A percentile compares a stretch with the other conserved stretches of the same genome.
These are phyloP conservation scores for Nilaparvata lugens DNA, from an alignment of 1,140 invertebrate species.

Conservation along the genomic window DNA sequence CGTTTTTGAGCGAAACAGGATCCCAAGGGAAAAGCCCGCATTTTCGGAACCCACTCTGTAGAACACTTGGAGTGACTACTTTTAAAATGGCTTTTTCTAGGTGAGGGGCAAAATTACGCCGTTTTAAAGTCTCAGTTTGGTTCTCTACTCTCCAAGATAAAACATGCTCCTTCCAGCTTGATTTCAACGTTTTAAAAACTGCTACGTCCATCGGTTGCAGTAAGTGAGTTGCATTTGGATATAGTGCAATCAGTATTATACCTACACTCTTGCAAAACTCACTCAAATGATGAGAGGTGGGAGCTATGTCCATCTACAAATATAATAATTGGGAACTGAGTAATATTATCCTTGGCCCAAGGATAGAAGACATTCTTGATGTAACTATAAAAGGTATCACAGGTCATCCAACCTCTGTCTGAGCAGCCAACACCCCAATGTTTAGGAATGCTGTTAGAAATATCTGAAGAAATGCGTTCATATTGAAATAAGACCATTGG, in stretches of 20 bases:
- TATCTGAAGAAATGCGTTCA: constrained; percentile 27
- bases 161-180: constrained; percentile 31
- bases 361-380: constrained; percentile 21
- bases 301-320: constrained; percentile 37
- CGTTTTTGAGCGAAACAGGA: not conserved
- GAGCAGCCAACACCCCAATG: constrained; percentile 33
- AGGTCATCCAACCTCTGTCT: constrained; percentile 26
- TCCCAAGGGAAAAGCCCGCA: constrained; percentile 1
- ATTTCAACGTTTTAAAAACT: constrained; percentile 33
- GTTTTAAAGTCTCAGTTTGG: constrained; percentile 22
- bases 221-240: constrained; percentile 37
- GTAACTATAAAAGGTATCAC: constrained; percentile 15
- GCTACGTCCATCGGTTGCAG: constrained; percentile 36
- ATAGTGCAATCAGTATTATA: constrained; percentile 34
- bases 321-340: constrained; percentile 29
- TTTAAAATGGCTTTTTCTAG: constrained; percentile 9
- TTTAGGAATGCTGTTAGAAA: constrained; percentile 27
- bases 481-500: constrained; percentile 13
- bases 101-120: constrained; percentile 14
- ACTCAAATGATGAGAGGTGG: constrained; percentile 31
- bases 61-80: not conserved
- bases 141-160: constrained; percentile 19
- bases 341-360: constrained; percentile 17
- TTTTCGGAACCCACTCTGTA: not conserved
- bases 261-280: constrained; percentile 34